These are phyloP conservation scores for Lordiphosa fenestrarum DNA, from an alignment of 2,888 invertebrate genomes.

Conservation along the genomic window DNA sequence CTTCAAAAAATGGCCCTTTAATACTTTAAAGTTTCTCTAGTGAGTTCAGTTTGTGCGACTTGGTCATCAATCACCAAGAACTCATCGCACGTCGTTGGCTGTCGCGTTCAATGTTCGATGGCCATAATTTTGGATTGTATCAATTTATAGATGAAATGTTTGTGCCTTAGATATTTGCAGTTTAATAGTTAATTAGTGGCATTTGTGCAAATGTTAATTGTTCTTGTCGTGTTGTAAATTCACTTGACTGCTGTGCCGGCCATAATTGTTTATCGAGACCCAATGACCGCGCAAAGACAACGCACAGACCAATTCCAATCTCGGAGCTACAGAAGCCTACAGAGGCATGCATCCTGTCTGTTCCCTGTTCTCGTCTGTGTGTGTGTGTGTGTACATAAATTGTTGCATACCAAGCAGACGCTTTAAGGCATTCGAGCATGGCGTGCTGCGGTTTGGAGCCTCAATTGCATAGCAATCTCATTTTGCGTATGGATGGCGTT, in stretches of 20 bases:
- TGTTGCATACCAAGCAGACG: slow-evolving; percentile 67
- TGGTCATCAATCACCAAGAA: background rate
- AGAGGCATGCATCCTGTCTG: slow-evolving; percentile 10
- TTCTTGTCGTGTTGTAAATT: slow-evolving; percentile 56
- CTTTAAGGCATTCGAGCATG: slow-evolving; percentile 70
- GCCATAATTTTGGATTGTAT: slow-evolving; percentile 2
- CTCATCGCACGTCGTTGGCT: background rate
- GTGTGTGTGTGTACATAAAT: slow-evolving; percentile 47
- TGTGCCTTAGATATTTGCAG: slow-evolving; percentile 30
- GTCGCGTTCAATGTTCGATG: slow-evolving; percentile 3
- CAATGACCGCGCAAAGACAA: slow-evolving; percentile 61
- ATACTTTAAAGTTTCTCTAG: background rate
- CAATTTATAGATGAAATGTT: slow-evolving; percentile 11
- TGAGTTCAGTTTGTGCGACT: background rate
- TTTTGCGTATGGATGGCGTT: slow-evolving; percentile 58
- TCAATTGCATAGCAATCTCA: slow-evolving; percentile 73
- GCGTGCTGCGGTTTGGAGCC: slow-evolving; percentile 69
- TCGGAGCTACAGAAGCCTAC: slow-evolving; percentile 3
- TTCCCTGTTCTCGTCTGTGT: slow-evolving; percentile 2
- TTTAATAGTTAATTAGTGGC: slow-evolving; percentile 66
- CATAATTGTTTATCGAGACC: slow-evolving; percentile 65
- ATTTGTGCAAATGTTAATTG: slow-evolving; percentile 61
- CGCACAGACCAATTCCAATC: slow-evolving; percentile 10
- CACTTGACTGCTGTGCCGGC: slow-evolving; percentile 30
- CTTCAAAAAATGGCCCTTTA: no score